Base-by-base conservation (phyloP, 2,797 vertebrate genomes). In the Ptychobarbus kaznakovi region DNA sequence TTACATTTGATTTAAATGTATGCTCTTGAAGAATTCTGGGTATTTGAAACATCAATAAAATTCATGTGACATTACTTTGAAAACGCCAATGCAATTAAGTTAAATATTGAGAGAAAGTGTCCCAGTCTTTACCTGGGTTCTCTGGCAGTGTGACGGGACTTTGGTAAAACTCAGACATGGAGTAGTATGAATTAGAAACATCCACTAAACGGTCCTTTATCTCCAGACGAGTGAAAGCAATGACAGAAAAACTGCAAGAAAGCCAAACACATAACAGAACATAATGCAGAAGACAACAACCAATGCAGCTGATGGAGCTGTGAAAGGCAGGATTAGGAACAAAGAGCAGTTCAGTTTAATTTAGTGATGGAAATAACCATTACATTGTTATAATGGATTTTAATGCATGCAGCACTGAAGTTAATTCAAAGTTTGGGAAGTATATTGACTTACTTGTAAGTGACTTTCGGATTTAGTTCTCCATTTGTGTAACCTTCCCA, bases 231-330 rank as follows among this genome's bases (percentile, higher is more conserved):
- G 94, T 95, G 88, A 94, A 96, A n/a, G 91, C 2, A 56, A 90
- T 92, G 35, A 95, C 16, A 13, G 92, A 90, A 87, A 79, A 93
- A 3, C 95, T 96, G 89, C 68, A 88, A 68, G 40, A 85, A 89
- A 73, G 18, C 79, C 11, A 66, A 65, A 77, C 18, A 75, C 35
- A 81, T 63, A 13, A 44, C 16, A 53, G 20, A n/a, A n/a, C 46
- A 40, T 38, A 53, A 85, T 46, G 44, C 18, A 65, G 42, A n/a
- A 18, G 32, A 61, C 18, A 63, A 42, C 10, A 53, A 38, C 3
- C 42, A 74, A n/a, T 53, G 16, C 25, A 28, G 56, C 16, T 22
- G 6, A 46, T 73, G 35, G 42, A 35, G 20, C 25, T 32, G 28
- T 20, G 40, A 20, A 63, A 74, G 20, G 12, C 25, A 63, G 38